Conservation (phyloP, 2,888 invertebrate genomes). For the Platerodrilus igneus region DNA sequence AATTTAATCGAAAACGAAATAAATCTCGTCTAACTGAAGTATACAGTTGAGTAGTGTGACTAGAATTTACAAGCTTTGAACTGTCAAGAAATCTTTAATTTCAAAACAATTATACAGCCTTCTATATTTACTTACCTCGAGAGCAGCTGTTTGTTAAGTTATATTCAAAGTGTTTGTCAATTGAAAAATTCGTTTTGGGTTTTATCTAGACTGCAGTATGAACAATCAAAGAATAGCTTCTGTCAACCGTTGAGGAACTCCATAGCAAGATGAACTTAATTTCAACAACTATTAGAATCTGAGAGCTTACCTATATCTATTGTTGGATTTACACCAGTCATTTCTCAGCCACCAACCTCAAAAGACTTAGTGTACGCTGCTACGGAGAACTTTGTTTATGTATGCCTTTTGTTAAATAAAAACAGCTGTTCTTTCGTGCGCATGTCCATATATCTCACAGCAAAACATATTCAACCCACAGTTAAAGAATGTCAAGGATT, state of each 20-base stretch:
- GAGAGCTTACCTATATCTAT: conserved; percentile 24
- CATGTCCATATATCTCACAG: conserved; percentile 27
- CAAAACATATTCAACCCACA: conserved; percentile 28
- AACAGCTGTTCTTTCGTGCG: too few species aligned
- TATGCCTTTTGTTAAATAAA: conserved; percentile 21
- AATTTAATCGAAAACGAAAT: conserved; percentile 14
- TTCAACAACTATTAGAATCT: conserved; percentile 28
- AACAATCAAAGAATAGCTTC: conserved; percentile 16
- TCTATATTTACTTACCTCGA: conserved; percentile 14
- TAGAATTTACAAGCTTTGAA: conserved; percentile 22
- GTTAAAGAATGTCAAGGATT: conserved; percentile 25
- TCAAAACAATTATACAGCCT: conserved; percentile 22
- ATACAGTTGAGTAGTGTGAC: conserved; percentile 5
- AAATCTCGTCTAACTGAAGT: conserved; percentile 16
- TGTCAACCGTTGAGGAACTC: conserved; percentile 25
- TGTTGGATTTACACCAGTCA: conserved; percentile 27
- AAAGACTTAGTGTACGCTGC: conserved; percentile 29
- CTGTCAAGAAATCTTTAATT: conserved; percentile 25
- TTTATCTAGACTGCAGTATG: conserved; percentile 25
- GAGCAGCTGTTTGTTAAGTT: conserved; percentile 19
- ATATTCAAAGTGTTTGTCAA: conserved; percentile 15
- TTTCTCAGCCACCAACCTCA: conserved; percentile 28
- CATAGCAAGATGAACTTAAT: conserved; percentile 23
- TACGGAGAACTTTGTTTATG: conserved; percentile 27
- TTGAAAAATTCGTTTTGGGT: conserved; percentile 23